phyloP scores from a whole-genome alignment of 1,140 invertebrate genomes.

The Anadara kagoshimensis region DNA sequence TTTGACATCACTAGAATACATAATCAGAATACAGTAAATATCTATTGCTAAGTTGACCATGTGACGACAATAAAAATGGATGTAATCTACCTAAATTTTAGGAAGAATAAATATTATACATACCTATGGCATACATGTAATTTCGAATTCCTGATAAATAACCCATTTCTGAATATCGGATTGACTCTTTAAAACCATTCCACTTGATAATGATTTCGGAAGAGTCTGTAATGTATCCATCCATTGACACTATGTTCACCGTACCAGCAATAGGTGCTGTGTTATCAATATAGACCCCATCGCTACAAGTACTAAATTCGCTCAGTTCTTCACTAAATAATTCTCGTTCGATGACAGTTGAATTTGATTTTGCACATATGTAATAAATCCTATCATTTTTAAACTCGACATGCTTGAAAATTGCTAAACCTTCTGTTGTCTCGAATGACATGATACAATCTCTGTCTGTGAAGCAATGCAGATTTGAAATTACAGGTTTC shows the following conservation, averaged over 20 bases:
- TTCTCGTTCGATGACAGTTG: constrained; percentile 8
- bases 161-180: constrained; percentile 1
- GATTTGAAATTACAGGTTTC: background rate
- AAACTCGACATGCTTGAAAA: background rate
- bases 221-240: constrained; percentile 35
- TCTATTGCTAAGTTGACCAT: too few species aligned
- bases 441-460: constrained; percentile 5
- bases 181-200: constrained; percentile 41
- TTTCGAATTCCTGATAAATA: constrained; percentile 20
- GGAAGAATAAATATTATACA: background rate
- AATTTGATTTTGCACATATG: constrained; percentile 34
- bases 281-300: constrained; percentile 49
- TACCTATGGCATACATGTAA: constrained; percentile 38
- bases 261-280: constrained; percentile 30
- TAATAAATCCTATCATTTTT: constrained; percentile 9
- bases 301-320: constrained; percentile 35
- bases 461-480: constrained; percentile 12
- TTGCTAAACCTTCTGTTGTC: constrained; percentile 15
- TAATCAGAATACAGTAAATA: too few species aligned
- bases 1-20: too few species aligned
- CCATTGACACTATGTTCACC: constrained; percentile 31
- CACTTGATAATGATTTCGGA: constrained; percentile 31
- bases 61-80: too few species aligned
- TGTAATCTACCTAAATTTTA: too few species aligned
- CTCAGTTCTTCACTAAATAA: constrained; percentile 9